Base-by-base conservation (phyloP, 2,888 invertebrate species). In the Parascotia fuliginaria region DNA sequence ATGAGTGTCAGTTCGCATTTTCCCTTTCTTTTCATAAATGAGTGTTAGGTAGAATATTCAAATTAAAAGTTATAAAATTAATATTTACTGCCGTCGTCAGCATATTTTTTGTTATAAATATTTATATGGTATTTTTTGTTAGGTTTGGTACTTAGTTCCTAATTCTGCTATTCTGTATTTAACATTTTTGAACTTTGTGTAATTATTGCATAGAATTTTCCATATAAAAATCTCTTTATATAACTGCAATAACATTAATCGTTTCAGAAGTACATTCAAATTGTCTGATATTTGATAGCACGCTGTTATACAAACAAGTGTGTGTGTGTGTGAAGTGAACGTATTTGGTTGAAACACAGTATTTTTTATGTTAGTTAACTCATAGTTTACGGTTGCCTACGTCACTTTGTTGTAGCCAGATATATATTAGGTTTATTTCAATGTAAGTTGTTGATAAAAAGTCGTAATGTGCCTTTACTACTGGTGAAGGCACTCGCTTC, bases 41-140 rank as follows among this genome's bases (percentile, higher is more conserved):
- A 43, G 45, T 59, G 44, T 61, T 66, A 69, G 67, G 48, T 69
- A 70, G 59, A 48, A 28, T 54, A 51, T 68, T 55, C 19, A 47
- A 60, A 62, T 63, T 63, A 47, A 39, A 43, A 53, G 37, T 41
- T 45, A 40, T 46, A 50, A 45, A 37, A 34, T 29, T 4, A 54
- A 49, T 59, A 46, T 13, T 4, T 7, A 39, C 32, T 11, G 42
- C 49, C 52, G 43, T 42, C 15, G 6, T 54, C 46, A 55, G 56
- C 61, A 48, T 57, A 40, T 11, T 40, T 15, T 38, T 43, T 42
- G 36, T 15, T 39, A 16, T 28, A n/a, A 9, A 9, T 27, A 13
- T 43, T 5, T 31, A 19, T 45, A 15, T 48, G 7, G 13, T n/a
- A 9, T 14, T 32, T 6, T 14, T 6, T 1, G 9, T 9, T 13